Evolutionary conservation across 2,797 vertebrate species (phyloP), one percentile per base, ranked within the genome.

Genomic region (Gallirallus australis): DNA sequence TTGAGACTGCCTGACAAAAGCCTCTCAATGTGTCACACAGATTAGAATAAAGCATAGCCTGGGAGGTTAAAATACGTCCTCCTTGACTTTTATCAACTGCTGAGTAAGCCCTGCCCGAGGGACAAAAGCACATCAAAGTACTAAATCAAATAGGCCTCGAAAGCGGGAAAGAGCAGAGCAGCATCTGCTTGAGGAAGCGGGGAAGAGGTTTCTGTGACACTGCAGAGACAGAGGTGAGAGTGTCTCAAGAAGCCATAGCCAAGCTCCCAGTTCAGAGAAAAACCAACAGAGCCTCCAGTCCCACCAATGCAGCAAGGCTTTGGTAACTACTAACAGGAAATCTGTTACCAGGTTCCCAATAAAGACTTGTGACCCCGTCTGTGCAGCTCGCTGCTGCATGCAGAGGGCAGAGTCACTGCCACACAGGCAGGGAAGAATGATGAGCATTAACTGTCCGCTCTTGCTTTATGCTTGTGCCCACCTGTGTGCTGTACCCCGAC

Each of bases 61-160:
- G 15, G 12, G 73, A 94, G 92, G 80, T 64, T 64, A 40, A 89
- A 88, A 56, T 7, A 9, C 9, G n/a, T 72, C 93, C 94, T 93
- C 73, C 82, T 45, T 48, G 69, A 75, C 80, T 94, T 90, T 66
- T 81, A 94, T 80, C 88, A 83, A 45, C 52, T 71, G 82, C 79
- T 28, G 60, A 87, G 64, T 11, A 69, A 82, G 91, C 21, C 90
- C 73, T 85, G 82, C 85, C 89, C 40, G 70, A 86, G 93, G 93
- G 93, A 86, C 78, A 81, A 37, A 69, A 69, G 25, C 73, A 79
- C 90, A 94, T 94, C 87, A 91, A 90, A 97, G 88, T 8, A 11
- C 9, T 30, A 31, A 83, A 94, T 69, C 90, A 91, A 93, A 61
- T 14, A 10, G 53, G 31, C 15, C 78, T 47, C n/a, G 52, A 28